Conservation (phyloP, 2,113 vertebrate genomes). For the Maccullochella peelii region DNA sequence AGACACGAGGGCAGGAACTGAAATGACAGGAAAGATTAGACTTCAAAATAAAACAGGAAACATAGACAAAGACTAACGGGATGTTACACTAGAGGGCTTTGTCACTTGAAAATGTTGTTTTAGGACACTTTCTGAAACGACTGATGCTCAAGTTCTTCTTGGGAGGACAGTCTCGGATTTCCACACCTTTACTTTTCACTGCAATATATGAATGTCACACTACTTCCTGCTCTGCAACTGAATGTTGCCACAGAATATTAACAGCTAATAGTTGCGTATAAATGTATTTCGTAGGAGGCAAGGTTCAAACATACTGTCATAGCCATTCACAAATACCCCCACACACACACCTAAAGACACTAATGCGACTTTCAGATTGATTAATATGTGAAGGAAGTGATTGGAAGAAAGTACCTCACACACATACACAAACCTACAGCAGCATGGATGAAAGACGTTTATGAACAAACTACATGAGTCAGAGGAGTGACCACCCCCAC, state of each 20-base stretch:
- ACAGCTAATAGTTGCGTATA: background rate
- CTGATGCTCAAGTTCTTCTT: background rate
- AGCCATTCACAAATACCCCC: background rate
- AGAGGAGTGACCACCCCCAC: slow-evolving; percentile 54
- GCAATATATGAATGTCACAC: background rate
- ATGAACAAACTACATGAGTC: slow-evolving; percentile 63
- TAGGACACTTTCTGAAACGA: background rate
- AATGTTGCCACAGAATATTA: background rate
- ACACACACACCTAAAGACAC: slow-evolving; percentile 17
- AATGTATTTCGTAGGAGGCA: background rate
- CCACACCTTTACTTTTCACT: background rate
- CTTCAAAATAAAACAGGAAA: no score
- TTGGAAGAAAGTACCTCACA: slow-evolving; percentile 5
- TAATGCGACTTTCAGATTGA: slow-evolving; percentile 19
- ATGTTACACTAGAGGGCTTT: no score
- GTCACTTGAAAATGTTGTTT: background rate
- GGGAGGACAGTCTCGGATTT: background rate
- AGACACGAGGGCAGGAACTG: no score
- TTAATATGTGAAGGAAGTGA: slow-evolving; percentile 44
- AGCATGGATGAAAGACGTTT: slow-evolving; percentile 16
- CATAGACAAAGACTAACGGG: no score
- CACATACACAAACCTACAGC: background rate
- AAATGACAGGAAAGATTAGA: no score
- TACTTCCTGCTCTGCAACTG: slow-evolving; percentile 4
- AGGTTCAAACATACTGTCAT: background rate